Evolutionary conservation across 2,113 vertebrate genomes (phyloP), one percentile per base, ranked within the genome.

Genomic region (Forbesichthys agassizii): DNA sequence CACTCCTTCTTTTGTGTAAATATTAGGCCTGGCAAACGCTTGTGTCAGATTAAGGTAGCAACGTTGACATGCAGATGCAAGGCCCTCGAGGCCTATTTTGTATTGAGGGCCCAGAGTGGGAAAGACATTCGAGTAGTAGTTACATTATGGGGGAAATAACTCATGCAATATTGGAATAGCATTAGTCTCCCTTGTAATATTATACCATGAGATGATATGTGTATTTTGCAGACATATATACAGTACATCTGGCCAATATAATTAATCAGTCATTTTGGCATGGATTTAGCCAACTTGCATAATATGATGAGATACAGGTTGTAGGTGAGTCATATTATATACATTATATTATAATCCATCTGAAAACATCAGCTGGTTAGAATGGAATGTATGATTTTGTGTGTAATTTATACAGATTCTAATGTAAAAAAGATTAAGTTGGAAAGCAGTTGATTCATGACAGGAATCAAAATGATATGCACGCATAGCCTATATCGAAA

Each of bases 41-140:
- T 86, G 79, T 74, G 77, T 83, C 80, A 80, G 77, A 89, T 91
- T 87, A 88, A 71, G 33, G 66, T 66, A 61, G 73, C 71, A 73
- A 73, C 71, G 61, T 61, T 18, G 83, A 91, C 86, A 89, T 85
- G 81, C 77, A 84, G 73, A 89, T 86, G 69, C 77, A 86, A 81
- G 63, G 78, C 71, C 61, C 16, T 7, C 55, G 63, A 36, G 73
- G 60, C 63, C 78, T 78, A 81, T 89, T 86, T 86, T 82, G 86
- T 88, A 81, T 86, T 80, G 67, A 74, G 18, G 77, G 71, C 33
- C 13, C 13, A 66, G 74, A 65, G 61, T 42, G 46, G 48, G 27
- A 27, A 75, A 66, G 67, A 51, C 36, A 68, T 58, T n/a, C 33
- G 51, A 52, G 59, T 61, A 52, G 59, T 61, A 68, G 27, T 11